Base-by-base conservation (phyloP, 2,888 invertebrate species). In the Drosophila maculinotata region DNA sequence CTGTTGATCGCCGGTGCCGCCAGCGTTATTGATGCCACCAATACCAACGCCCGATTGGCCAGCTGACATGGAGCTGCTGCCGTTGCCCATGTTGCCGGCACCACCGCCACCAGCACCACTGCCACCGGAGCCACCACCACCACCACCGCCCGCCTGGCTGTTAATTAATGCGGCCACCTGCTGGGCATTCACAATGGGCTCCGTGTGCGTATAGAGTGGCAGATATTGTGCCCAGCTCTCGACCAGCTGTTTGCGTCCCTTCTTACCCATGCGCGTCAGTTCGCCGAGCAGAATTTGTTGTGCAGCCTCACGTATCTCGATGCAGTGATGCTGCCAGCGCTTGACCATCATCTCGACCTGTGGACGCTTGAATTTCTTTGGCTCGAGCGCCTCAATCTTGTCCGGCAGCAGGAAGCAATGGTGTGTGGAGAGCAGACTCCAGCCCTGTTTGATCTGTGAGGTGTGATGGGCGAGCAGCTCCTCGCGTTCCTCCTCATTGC, bases 271-370 rank as follows among this genome's bases (percentile, higher is more conserved):
- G 1, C 97, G 93, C 66, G 96, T 95, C 25, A 99, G 92, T 92
- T 99, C 99, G 0, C 99, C 98, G 10, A 99, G 92, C 0, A 99
- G 92, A 26, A 99, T 92, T 8, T 99, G 98, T 89, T 99, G 99
- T 0, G 99, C 97, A 0, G 99, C 99, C 91, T 99, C 98, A 3
- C 99, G 93, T 42, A 98, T 98, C 93, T 99, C 99, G 4, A 99
- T 94, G 91, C 99, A 99, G 82, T 98, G 97, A 92, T 99, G 99
- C 91, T 99, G 99, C 99, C 99, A 99, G 67, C 98, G 93, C 14
- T 98, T 95, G 0, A 99, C 99, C 93, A 99, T 93, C 95, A 98
- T 97, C 92, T 99, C 99, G 3, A 99, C 97, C 91, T 97, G 97
- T 0, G 99, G 98, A n/a, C 97, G 94, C 90, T 98, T 97, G 92